Evolutionary conservation across 2,888 invertebrate species (phyloP).

Genomic region (Dynastes grantii): DNA sequence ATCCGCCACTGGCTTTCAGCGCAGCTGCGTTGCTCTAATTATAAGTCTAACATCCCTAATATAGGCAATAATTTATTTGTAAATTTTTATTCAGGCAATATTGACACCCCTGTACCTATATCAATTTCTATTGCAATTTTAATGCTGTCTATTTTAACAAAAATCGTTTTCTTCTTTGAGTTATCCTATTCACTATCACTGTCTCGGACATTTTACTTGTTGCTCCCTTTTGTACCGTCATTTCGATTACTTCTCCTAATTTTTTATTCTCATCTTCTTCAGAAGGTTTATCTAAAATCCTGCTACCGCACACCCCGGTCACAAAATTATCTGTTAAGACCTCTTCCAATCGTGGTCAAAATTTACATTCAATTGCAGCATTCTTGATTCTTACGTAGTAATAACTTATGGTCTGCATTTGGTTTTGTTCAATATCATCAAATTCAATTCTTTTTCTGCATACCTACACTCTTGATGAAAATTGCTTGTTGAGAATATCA

Average conservation of each 20-base stretch:
- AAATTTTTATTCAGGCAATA: too few species aligned
- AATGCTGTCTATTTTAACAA: too few species aligned
- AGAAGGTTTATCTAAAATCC: slow-evolving; percentile 54
- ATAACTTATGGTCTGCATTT: slow-evolving; percentile 52
- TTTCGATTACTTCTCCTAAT: slow-evolving; percentile 46
- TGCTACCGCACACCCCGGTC: slow-evolving; percentile 47
- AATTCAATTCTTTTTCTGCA: slow-evolving; percentile 54
- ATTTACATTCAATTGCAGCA: slow-evolving; percentile 57
- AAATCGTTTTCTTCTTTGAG: neutral
- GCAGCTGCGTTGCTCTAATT: too few species aligned
- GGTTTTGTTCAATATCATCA: slow-evolving; percentile 55
- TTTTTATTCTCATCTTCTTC: slow-evolving; percentile 51
- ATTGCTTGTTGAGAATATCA: too few species aligned
- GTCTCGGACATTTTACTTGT: neutral
- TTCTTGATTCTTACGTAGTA: slow-evolving; percentile 56
- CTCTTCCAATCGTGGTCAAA: slow-evolving; percentile 50
- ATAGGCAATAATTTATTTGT: too few species aligned
- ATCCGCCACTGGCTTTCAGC: too few species aligned
- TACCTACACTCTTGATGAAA: neutral
- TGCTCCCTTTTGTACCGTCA: slow-evolving; percentile 50
- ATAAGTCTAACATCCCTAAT: too few species aligned
- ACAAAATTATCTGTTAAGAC: slow-evolving; percentile 55
- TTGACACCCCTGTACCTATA: too few species aligned
- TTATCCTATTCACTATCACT: neutral
- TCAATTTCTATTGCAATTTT: too few species aligned